phyloP scores from a whole-genome alignment of 2,797 vertebrate genomes.

The Perodicticus potto region DNA sequence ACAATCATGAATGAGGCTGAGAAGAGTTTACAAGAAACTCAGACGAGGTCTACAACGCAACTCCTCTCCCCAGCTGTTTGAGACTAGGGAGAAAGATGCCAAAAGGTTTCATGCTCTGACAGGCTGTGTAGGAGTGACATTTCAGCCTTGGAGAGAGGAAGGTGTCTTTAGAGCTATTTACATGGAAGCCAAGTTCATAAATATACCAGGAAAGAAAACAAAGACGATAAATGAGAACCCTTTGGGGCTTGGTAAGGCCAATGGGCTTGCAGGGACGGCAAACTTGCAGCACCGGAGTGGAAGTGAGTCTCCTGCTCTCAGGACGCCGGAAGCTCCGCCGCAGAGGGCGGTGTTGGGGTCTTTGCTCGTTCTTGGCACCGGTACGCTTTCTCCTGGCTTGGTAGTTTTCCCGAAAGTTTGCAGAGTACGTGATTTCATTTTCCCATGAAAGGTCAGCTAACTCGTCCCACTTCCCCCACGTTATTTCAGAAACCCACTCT shows the following conservation, averaged over 20 bases:
- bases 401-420: constrained; percentile 62
- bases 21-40: background rate
- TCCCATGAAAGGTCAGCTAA: constrained; percentile 66
- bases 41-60: background rate
- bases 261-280: background rate
- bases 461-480: constrained; percentile 40
- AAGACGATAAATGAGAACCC: background rate
- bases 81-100: background rate
- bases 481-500: constrained; percentile 15
- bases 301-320: background rate
- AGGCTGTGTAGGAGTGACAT: background rate
- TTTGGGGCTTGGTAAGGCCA: background rate
- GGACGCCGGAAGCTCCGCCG: background rate
- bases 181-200: background rate
- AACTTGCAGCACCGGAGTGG: no score
- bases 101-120: background rate
- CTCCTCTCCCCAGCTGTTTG: background rate
- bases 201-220: background rate
- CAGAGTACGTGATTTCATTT: constrained; percentile 74
- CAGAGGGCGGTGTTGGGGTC: background rate
- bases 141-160: background rate
- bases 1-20: background rate
- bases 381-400: background rate
- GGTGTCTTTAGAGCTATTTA: background rate
- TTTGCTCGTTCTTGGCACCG: background rate